Evolutionary conservation across 2,797 vertebrate genomes (phyloP).

Genomic region (Caiman crocodilus): DNA sequence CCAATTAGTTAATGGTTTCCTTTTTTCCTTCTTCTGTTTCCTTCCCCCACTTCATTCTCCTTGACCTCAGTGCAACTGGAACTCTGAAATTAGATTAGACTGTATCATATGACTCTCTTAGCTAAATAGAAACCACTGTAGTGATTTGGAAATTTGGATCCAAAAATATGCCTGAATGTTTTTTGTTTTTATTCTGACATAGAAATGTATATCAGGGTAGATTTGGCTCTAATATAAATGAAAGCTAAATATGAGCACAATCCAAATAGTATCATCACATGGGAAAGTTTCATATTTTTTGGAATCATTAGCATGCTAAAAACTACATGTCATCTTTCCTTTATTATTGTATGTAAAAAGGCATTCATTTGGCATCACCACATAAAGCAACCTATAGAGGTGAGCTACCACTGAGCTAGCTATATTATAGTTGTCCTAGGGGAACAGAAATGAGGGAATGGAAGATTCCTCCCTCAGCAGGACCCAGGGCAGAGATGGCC

Average conservation of each 20-base stretch:
- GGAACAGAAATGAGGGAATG: no score
- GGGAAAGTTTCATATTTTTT: background rate
- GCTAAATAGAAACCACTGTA: constrained; percentile 5
- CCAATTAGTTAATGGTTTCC: constrained; percentile 73
- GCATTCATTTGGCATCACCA: background rate
- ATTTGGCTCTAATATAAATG: background rate
- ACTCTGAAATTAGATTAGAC: constrained; percentile 63
- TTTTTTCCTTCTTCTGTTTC: constrained; percentile 42
- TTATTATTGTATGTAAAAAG: background rate
- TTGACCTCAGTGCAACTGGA: constrained; percentile 58
- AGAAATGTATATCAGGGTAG: background rate
- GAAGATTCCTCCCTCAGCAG: no score
- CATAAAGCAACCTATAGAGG: background rate
- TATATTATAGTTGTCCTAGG: no score
- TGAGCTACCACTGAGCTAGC: background rate
- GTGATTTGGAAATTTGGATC: constrained; percentile 1
- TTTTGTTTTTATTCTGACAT: background rate
- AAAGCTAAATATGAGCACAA: background rate
- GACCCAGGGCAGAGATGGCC: no score
- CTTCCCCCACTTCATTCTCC: constrained; percentile 5
- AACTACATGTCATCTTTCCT: background rate
- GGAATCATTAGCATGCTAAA: background rate
- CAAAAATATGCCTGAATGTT: background rate
- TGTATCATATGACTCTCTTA: background rate
- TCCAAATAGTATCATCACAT: background rate